Evolutionary conservation across 2,797 vertebrate genomes (phyloP).

Genomic region (Taeniopygia guttata): DNA sequence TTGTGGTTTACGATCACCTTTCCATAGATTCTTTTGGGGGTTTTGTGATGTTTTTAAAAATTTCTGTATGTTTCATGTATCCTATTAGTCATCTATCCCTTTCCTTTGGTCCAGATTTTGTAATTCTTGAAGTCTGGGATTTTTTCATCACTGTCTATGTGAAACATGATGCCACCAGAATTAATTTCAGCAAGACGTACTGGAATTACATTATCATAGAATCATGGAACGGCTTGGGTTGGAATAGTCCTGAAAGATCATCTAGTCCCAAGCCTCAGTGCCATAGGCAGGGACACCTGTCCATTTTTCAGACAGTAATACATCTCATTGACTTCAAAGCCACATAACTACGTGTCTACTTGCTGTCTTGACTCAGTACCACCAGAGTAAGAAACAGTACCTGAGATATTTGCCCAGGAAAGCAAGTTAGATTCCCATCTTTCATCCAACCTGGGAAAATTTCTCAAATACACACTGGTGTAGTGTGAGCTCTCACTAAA

Average conservation of each 20-base stretch:
- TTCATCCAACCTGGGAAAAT: background rate
- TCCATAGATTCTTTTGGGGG: background rate
- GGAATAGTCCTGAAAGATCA: background rate
- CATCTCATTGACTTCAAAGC: background rate
- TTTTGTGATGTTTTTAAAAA: background rate
- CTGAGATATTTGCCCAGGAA: background rate
- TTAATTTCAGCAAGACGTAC: background rate
- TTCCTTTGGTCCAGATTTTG: background rate
- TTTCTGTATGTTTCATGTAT: background rate
- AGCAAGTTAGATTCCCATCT: background rate
- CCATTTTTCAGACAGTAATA: background rate
- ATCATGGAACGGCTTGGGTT: background rate
- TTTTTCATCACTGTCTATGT: background rate
- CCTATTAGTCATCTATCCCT: background rate
- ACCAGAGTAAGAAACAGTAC: background rate
- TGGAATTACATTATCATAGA: background rate
- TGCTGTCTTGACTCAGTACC: background rate
- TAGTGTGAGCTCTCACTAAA: background rate
- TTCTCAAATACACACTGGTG: background rate
- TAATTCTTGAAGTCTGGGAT: background rate
- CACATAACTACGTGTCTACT: background rate
- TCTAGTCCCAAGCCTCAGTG: background rate
- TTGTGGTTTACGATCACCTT: background rate
- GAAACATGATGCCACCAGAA: background rate
- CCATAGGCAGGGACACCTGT: background rate